Percentiles rank a stretch among this genome's conserved stretches.
These are phyloP conservation scores for Achatina immaculata DNA, from an alignment of 1,140 invertebrate genomes.

Conservation along the genomic window DNA sequence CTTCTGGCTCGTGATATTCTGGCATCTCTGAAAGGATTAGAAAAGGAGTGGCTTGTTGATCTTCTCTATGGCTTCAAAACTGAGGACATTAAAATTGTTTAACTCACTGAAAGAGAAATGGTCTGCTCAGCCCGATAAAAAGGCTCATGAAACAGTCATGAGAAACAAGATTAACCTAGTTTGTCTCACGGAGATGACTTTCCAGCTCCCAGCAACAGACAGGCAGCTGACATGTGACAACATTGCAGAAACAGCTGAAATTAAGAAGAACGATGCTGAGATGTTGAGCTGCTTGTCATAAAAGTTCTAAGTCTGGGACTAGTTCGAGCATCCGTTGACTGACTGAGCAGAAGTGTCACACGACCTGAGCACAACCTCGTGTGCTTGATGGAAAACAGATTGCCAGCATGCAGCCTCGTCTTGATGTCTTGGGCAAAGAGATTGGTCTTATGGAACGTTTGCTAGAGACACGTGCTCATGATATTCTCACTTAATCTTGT, in stretches of 20 bases:
- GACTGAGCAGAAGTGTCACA: conserved; percentile 84
- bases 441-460: conserved; percentile 85
- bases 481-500: conserved; percentile 80
- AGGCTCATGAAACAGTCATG: conserved; percentile 85
- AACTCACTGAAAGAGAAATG: conserved; percentile 85
- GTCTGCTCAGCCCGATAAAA: conserved; percentile 86
- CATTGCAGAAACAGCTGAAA: conserved; percentile 86
- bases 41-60: conserved; percentile 90
- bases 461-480: conserved; percentile 84
- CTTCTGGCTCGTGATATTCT: conserved; percentile 94
- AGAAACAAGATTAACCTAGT: conserved; percentile 94
- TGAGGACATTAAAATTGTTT: conserved; percentile 89
- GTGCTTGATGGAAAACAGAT: conserved; percentile 85
- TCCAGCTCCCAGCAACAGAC: conserved; percentile 78
- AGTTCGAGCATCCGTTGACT: conserved; percentile 95
- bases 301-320: conserved; percentile 96
- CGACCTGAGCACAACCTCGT: conserved; percentile 93
- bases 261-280: conserved; percentile 77
- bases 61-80: conserved; percentile 92
- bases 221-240: conserved; percentile 90
- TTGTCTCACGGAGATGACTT: conserved; percentile 95
- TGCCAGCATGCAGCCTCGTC: conserved; percentile 81
- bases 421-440: conserved; percentile 86
- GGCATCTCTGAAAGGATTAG: conserved; percentile 83
- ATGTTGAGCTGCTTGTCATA: conserved; percentile 97